Evolutionary conservation across 2,797 vertebrate species (phyloP).

Genomic region (Dryobates pubescens): DNA sequence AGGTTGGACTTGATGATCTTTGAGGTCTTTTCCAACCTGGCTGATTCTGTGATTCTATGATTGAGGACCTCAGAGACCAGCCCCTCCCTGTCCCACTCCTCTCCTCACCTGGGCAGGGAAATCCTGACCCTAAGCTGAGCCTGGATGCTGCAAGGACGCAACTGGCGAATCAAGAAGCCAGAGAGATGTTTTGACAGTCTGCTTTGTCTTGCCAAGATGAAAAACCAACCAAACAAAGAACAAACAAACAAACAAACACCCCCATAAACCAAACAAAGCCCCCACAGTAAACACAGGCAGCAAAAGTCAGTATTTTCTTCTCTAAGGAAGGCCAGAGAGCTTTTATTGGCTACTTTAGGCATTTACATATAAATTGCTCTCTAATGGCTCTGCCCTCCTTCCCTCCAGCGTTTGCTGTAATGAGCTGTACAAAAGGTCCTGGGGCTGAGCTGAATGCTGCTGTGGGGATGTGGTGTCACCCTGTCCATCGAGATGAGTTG

Average conservation of each 20-base stretch:
- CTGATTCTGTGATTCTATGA: too few species aligned
- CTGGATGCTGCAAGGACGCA: neutral
- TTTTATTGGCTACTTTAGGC: slow-evolving; percentile 64
- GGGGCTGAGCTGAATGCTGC: slow-evolving; percentile 37
- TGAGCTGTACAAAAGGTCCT: slow-evolving; percentile 69
- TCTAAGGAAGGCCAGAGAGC: slow-evolving; percentile 22
- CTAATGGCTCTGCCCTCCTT: slow-evolving; percentile 73
- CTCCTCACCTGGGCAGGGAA: neutral
- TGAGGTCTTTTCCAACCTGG: too few species aligned
- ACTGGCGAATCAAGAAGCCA: neutral
- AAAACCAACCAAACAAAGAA: neutral
- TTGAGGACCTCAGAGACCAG: neutral
- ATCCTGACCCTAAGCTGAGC: neutral
- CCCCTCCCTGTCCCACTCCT: neutral
- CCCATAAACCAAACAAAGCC: too few species aligned
- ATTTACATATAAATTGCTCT: slow-evolving; percentile 82
- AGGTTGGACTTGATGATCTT: too few species aligned
- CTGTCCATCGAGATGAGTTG: neutral
- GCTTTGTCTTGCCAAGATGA: neutral
- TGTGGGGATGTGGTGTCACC: neutral
- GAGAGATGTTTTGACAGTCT: neutral
- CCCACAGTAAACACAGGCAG: neutral
- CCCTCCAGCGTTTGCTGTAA: slow-evolving; percentile 69
- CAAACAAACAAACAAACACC: too few species aligned
- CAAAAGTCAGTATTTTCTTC: slow-evolving; percentile 12